Percentiles rank a stretch among this genome's conserved stretches.
Conservation (phyloP, 2,888 invertebrate genomes). For the Suillia variegata region DNA sequence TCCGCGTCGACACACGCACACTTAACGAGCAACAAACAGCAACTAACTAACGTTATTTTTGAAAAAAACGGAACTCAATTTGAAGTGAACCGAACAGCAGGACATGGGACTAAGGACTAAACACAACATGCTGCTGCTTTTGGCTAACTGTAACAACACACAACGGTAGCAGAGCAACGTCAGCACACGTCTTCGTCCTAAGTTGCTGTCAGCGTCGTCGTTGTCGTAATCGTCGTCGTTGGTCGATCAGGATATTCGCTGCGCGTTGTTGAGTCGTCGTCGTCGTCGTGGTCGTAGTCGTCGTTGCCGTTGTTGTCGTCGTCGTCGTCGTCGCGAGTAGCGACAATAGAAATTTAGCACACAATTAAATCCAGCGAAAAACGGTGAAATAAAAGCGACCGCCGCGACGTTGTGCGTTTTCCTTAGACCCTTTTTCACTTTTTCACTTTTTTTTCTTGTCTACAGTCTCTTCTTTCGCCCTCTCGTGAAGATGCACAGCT, state of each 20-base stretch:
- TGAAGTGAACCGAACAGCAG: slow-evolving; percentile 45
- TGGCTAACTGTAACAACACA: neutral
- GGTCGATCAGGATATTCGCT: neutral
- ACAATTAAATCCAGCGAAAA: slow-evolving; percentile 36
- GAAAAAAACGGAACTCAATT: slow-evolving; percentile 49
- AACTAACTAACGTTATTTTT: slow-evolving; percentile 58
- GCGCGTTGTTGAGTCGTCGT: neutral
- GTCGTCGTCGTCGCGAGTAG: slow-evolving; percentile 17
- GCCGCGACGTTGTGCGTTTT: slow-evolving; percentile 4
- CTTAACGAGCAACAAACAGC: slow-evolving; percentile 58
- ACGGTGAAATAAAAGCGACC: slow-evolving; percentile 27
- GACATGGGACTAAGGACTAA: slow-evolving; percentile 40
- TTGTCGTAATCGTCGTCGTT: neutral
- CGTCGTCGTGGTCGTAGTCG: neutral
- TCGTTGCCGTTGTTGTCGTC: slow-evolving; percentile 8
- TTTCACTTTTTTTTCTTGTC: no score
- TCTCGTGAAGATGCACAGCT: neutral
- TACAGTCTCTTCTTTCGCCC: no score
- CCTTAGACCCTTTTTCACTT: neutral
- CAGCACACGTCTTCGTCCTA: slow-evolving; percentile 7
- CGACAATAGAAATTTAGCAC: slow-evolving; percentile 46
- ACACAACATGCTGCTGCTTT: slow-evolving; percentile 17
- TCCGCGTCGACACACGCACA: slow-evolving; percentile 56
- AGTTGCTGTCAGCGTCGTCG: neutral
- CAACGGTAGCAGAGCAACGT: slow-evolving; percentile 19